phyloP scores from a whole-genome alignment of 2,888 invertebrate genomes.

The Octonoba sinensis region DNA sequence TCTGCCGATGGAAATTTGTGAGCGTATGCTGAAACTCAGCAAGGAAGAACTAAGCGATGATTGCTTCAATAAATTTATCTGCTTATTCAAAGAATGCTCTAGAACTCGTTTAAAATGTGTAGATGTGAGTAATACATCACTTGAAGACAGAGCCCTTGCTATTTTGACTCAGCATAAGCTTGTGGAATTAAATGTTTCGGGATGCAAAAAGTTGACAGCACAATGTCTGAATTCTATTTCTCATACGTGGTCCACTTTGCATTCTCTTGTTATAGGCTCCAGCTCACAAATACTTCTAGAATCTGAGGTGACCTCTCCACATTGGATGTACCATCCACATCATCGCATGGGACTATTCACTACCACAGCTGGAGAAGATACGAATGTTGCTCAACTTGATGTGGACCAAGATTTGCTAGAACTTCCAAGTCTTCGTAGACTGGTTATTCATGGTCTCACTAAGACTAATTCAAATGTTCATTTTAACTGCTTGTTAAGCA shows the following conservation, averaged over 20 bases:
- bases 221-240: conserved; percentile 78
- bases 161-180: conserved; percentile 82
- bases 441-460: conserved; percentile 75
- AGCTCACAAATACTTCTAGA: conserved; percentile 43
- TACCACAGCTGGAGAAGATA: conserved; percentile 3
- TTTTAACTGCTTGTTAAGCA: conserved; percentile 75
- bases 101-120: conserved; percentile 80
- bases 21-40: conserved; percentile 76
- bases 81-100: conserved; percentile 79
- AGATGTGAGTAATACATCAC: conserved; percentile 79
- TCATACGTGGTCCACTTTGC: conserved; percentile 10
- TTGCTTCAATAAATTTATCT: conserved; percentile 76
- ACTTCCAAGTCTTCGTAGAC: conserved; percentile 75
- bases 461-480: conserved; percentile 68
- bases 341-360: conserved; percentile 13
- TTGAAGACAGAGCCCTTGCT: conserved; percentile 81
- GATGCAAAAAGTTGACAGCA: conserved; percentile 80
- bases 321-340: conserved; percentile 7
- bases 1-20: conserved; percentile 81
- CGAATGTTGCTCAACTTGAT: conserved; percentile 72
- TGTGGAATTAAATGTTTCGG: conserved; percentile 80
- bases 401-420: conserved; percentile 66
- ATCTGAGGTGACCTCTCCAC: conserved; percentile 8
- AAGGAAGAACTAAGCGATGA: conserved; percentile 72
- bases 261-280: conserved; percentile 43